phyloP scores from a whole-genome alignment of 2,797 vertebrate species.

The Acrossocheilus fasciatus region DNA sequence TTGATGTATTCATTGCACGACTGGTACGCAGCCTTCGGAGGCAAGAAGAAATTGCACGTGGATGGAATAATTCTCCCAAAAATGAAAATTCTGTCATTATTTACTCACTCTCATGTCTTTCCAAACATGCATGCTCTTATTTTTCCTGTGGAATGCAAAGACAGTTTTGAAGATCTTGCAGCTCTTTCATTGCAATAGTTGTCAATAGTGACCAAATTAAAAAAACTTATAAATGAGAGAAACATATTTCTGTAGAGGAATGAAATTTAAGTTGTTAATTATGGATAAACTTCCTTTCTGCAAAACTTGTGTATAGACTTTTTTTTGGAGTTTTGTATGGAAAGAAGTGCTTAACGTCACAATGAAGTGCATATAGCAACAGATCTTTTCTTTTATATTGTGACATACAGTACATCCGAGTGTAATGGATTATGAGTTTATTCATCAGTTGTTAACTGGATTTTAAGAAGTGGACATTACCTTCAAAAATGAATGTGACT shows the following conservation, averaged over 20 bases:
- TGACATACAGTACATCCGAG: background rate
- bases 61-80: background rate
- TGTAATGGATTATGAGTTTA: background rate
- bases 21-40: background rate
- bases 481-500: background rate
- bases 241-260: background rate
- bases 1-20: constrained; percentile 17
- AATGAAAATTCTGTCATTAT: background rate
- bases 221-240: background rate
- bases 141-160: background rate
- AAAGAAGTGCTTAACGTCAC: background rate
- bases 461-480: background rate
- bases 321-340: background rate
- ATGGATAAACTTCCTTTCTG: background rate
- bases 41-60: background rate
- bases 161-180: background rate
- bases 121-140: background rate
- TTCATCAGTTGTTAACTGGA: background rate
- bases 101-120: background rate
- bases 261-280: background rate
- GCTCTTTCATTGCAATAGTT: background rate
- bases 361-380: background rate
- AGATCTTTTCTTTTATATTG: background rate
- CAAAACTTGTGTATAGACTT: background rate
- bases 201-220: background rate